These are phyloP conservation scores for Drosophila bunnanda DNA, from an alignment of 2,888 invertebrate species.

Conservation along the genomic window DNA sequence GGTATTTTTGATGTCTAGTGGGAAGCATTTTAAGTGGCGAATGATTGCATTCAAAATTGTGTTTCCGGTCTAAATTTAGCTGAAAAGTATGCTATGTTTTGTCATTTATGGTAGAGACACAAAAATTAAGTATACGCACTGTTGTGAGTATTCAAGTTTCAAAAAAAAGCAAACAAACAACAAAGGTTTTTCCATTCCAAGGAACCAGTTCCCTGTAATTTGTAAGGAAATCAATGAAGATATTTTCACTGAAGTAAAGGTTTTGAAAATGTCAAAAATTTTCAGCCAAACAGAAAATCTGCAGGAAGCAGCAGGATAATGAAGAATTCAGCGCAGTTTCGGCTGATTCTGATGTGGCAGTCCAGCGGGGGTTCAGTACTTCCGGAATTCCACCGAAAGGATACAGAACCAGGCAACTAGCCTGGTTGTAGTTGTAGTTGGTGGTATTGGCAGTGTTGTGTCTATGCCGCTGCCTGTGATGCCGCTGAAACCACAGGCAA, in stretches of 20 bases:
- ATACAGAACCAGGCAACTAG: background rate
- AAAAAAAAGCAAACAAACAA: too few species aligned
- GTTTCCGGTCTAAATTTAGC: too few species aligned
- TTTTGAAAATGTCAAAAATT: background rate
- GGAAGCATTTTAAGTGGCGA: too few species aligned
- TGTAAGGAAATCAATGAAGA: background rate
- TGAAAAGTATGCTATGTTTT: too few species aligned
- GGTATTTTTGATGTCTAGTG: too few species aligned
- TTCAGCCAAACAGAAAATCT: background rate
- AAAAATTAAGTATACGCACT: too few species aligned
- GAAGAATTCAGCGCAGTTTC: background rate
- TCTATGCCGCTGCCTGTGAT: slow-evolving; percentile 35
- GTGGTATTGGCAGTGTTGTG: slow-evolving; percentile 23
- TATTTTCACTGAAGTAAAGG: background rate
- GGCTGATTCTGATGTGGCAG: slow-evolving; percentile 2
- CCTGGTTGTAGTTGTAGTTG: slow-evolving; percentile 42
- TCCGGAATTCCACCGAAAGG: slow-evolving; percentile 29
- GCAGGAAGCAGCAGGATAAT: background rate
- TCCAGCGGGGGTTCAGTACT: slow-evolving; percentile 27
- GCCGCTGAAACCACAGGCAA: slow-evolving; percentile 65
- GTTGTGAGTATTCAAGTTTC: too few species aligned
- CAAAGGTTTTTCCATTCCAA: too few species aligned
- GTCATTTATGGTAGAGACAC: too few species aligned
- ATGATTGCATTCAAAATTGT: too few species aligned
- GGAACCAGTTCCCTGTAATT: background rate